These are phyloP conservation scores for Epistrophe eligans DNA, from an alignment of 2,888 invertebrate genomes.

Conservation along the genomic window DNA sequence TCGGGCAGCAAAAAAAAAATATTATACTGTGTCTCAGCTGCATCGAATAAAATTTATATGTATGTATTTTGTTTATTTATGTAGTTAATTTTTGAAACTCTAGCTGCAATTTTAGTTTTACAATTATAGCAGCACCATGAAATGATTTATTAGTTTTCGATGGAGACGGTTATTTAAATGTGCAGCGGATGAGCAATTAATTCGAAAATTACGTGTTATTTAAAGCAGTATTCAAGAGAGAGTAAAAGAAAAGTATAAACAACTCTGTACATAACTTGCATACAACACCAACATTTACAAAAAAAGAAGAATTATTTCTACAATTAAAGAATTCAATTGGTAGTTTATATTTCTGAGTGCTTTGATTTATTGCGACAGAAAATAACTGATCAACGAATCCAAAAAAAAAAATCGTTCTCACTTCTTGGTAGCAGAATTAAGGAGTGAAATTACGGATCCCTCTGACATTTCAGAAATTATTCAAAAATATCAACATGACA, in stretches of 20 bases:
- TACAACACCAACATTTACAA: background rate
- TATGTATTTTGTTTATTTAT: conserved; percentile 18
- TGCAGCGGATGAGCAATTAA: background rate
- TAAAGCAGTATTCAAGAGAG: background rate
- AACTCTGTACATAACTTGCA: background rate
- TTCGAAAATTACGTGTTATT: background rate
- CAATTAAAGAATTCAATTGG: too few relatives aligned
- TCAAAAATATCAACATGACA: too few relatives aligned
- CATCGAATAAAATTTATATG: conserved; percentile 8
- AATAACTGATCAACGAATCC: too few relatives aligned
- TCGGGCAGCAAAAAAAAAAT: background rate
- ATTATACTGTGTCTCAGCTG: background rate
- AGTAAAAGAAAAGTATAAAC: background rate
- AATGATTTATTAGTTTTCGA: conserved; percentile 61
- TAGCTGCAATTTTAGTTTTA: background rate
- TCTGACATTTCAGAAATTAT: too few relatives aligned
- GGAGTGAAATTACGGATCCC: too few relatives aligned
- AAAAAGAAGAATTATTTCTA: background rate
- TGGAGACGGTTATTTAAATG: background rate
- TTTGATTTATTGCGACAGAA: too few relatives aligned
- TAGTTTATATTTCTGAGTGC: too few relatives aligned
- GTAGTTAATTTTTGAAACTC: conserved; percentile 15
- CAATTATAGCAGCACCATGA: conserved; percentile 64
- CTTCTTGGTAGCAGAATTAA: too few relatives aligned
- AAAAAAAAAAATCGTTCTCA: too few relatives aligned